phyloP scores from a whole-genome alignment of 1,140 invertebrate species.

The Papilio polyxenes region DNA sequence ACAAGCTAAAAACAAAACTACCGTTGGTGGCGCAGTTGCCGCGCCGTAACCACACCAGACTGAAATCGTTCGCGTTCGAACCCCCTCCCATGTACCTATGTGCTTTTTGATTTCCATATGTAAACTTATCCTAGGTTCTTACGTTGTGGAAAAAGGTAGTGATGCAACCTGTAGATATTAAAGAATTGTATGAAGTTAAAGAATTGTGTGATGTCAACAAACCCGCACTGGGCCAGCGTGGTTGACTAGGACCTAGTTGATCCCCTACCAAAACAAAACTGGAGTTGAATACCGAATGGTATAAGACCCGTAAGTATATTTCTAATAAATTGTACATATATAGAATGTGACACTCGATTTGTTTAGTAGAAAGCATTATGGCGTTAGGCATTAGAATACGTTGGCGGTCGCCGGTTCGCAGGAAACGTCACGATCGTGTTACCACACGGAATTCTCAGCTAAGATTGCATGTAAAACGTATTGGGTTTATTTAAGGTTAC shows the following conservation, averaged over 20 bases:
- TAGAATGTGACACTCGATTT: conserved; percentile 48
- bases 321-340: conserved; percentile 41
- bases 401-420: conserved; percentile 51
- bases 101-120: too few species aligned
- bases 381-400: conserved; percentile 52
- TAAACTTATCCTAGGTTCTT: too few species aligned
- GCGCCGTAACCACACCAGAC: too few species aligned
- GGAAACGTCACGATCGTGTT: conserved; percentile 60
- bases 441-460: conserved; percentile 52
- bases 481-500: conserved; percentile 16
- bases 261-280: neutral
- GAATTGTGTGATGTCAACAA: too few species aligned
- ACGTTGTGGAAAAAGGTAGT: neutral
- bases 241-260: too few species aligned
- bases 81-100: too few species aligned
- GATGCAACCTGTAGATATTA: too few species aligned
- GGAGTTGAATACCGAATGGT: neutral
- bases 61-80: too few species aligned
- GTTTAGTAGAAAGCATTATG: conserved; percentile 67
- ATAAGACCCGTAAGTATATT: conserved; percentile 15
- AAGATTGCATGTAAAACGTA: conserved; percentile 42
- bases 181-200: too few species aligned
- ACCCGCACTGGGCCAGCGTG: too few species aligned
- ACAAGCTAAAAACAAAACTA: too few species aligned
- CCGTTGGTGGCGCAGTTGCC: too few species aligned